Percentiles rank a stretch among this genome's conserved stretches.
Evolutionary conservation across 2,888 invertebrate species (phyloP).

Genomic region (Acronicta aceris): DNA sequence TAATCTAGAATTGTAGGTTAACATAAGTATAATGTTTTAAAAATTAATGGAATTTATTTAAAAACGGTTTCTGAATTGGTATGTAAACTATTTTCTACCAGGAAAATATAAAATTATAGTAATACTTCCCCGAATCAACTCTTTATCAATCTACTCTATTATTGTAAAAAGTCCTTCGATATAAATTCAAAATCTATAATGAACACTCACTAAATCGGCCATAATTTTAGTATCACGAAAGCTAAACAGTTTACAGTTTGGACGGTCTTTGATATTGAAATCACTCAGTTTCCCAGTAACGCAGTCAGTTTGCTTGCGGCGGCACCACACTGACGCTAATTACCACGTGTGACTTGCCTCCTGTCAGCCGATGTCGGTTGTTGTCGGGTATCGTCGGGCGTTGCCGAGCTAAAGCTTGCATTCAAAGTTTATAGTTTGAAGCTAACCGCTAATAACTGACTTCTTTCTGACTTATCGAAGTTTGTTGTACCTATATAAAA

Average conservation of each 20-base stretch:
- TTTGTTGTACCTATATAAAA: too few species aligned
- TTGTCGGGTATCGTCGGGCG: slow-evolving; percentile 13
- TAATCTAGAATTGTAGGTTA: too few species aligned
- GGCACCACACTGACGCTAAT: slow-evolving; percentile 30
- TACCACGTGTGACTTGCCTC: slow-evolving; percentile 28
- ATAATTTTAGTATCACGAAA: background rate
- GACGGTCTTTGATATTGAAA: slow-evolving; percentile 37
- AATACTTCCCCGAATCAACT: too few species aligned
- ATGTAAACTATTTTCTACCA: too few species aligned
- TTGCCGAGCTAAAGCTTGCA: slow-evolving; percentile 21
- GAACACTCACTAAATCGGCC: too few species aligned
- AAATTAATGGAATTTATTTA: too few species aligned
- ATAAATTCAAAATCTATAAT: too few species aligned
- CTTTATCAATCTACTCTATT: too few species aligned
- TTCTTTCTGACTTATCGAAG: background rate
- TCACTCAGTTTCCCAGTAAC: slow-evolving; percentile 21
- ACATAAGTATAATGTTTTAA: too few species aligned
- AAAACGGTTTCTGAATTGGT: too few species aligned
- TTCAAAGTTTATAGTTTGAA: slow-evolving; percentile 12
- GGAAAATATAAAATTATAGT: too few species aligned
- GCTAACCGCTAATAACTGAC: background rate
- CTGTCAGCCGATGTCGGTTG: slow-evolving; percentile 5
- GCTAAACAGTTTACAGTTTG: slow-evolving; percentile 5
- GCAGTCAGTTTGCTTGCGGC: slow-evolving; percentile 41
- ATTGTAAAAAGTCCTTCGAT: too few species aligned